Percentiles rank a stretch among this genome's conserved stretches.
Conservation (phyloP, 2,888 invertebrate species). For the Athrips mouffetella region DNA sequence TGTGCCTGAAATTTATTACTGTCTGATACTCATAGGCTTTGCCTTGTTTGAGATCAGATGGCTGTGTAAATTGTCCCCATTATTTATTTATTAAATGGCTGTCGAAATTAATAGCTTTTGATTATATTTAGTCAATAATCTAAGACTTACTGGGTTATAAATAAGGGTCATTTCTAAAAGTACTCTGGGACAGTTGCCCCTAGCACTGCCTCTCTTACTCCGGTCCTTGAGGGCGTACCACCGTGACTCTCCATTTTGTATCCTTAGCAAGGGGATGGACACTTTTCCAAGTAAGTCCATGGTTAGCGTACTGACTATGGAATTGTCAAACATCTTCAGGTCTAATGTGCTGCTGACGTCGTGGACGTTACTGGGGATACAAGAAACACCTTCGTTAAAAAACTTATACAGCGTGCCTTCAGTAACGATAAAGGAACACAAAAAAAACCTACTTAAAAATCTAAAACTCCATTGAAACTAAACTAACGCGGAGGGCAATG, state of each 20-base stretch:
- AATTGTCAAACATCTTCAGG: constrained; percentile 53
- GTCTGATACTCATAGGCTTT: too few species aligned
- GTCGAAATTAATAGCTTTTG: too few species aligned
- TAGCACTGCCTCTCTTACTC: constrained; percentile 47
- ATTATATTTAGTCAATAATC: neutral
- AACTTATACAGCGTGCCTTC: too few species aligned
- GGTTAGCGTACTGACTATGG: constrained; percentile 38
- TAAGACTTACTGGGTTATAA: constrained; percentile 62
- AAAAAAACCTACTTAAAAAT: too few species aligned
- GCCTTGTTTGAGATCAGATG: too few species aligned
- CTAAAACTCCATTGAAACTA: too few species aligned
- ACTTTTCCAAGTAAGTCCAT: constrained; percentile 54
- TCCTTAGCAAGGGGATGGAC: constrained; percentile 57
- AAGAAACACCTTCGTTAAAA: too few species aligned
- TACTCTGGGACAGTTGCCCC: constrained; percentile 62
- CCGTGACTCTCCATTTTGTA: constrained; percentile 45
- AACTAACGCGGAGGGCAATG: too few species aligned
- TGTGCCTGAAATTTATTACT: too few species aligned
- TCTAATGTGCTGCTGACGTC: constrained; percentile 62
- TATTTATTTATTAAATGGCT: too few species aligned
- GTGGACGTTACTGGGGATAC: constrained; percentile 55
- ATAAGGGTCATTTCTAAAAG: constrained; percentile 54
- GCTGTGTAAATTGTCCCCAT: too few species aligned
- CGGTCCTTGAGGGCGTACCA: constrained; percentile 65
- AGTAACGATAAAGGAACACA: too few species aligned